Percentiles rank a stretch among this genome's conserved stretches.
Conservation (phyloP, 1,140 invertebrate species). For the Drosophila murphyi region DNA sequence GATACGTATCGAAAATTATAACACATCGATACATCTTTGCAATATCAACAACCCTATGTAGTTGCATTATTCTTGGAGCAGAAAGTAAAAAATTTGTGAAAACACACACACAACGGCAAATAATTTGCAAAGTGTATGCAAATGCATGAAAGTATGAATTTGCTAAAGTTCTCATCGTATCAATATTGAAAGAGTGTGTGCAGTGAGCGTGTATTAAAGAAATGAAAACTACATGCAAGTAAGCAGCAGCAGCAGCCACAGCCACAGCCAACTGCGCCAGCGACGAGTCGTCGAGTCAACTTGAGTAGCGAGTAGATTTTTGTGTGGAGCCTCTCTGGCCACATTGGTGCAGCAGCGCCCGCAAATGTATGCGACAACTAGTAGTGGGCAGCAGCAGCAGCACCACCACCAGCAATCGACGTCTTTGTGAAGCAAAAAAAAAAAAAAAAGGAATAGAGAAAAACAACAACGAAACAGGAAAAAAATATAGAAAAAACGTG, state of each 20-base stretch:
- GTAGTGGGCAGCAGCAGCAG: constrained; percentile 35
- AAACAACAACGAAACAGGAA: constrained; percentile 20
- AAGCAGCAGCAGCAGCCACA: constrained; percentile 45
- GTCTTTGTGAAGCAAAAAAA: constrained; percentile 54
- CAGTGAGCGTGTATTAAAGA: constrained; percentile 7
- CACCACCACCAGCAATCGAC: constrained; percentile 17
- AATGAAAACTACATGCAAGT: constrained; percentile 31
- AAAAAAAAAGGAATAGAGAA: constrained; percentile 20
- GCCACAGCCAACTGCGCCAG: constrained; percentile 50
- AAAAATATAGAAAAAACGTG: constrained; percentile 48
- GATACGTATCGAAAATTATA: neutral
- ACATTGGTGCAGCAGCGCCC: constrained; percentile 56
- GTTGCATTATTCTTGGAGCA: constrained; percentile 52
- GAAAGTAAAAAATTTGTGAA: constrained; percentile 40
- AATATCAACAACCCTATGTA: constrained; percentile 53
- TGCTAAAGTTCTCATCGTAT: constrained; percentile 9
- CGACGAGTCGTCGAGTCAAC: constrained; percentile 33
- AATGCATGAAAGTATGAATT: constrained; percentile 26
- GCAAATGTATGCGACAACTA: constrained; percentile 51
- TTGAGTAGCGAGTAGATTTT: constrained; percentile 46
- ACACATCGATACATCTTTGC: constrained; percentile 33
- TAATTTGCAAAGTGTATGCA: constrained; percentile 25
- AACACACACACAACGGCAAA: constrained; percentile 16
- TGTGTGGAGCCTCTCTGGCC: constrained; percentile 50
- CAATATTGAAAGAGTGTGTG: constrained; percentile 7